Percentiles rank a stretch among this genome's conserved stretches.
These are phyloP conservation scores for Pterocles orientalis DNA, from an alignment of 2,113 vertebrate genomes.

Conservation along the genomic window DNA sequence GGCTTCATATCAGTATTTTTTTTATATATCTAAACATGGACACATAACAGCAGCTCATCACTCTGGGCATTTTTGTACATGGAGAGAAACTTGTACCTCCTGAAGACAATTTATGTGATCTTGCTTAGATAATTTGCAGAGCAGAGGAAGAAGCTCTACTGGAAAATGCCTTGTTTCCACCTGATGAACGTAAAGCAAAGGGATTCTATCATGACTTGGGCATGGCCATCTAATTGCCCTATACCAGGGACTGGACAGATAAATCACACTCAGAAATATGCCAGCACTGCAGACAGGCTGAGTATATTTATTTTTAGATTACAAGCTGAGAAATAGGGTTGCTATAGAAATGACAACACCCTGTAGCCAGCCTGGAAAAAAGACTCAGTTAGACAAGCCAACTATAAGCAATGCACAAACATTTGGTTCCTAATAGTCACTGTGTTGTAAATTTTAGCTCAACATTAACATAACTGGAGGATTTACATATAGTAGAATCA, in stretches of 20 bases:
- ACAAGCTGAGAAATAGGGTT: background rate
- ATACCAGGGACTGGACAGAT: background rate
- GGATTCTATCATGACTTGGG: background rate
- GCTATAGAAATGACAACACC: background rate
- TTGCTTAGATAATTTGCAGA: background rate
- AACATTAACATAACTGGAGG: background rate
- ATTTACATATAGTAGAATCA: rapidly evolving
- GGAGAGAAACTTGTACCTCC: background rate
- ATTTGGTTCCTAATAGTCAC: rapidly evolving
- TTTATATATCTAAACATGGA: background rate
- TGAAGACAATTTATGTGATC: background rate
- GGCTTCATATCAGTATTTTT: background rate
- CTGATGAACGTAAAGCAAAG: background rate
- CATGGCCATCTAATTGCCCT: background rate
- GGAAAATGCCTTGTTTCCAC: background rate
- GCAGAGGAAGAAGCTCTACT: background rate
- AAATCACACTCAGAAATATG: background rate
- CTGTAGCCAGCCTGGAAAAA: background rate
- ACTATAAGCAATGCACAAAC: background rate
- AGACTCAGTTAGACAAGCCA: background rate
- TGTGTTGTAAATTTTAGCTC: background rate
- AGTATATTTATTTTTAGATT: background rate
- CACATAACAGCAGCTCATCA: background rate
- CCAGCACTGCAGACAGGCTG: background rate
- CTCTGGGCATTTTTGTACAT: background rate